Percentiles rank a stretch among this genome's conserved stretches.
Conservation (phyloP, 2,888 invertebrate genomes). For the Caenorhabditis sp. region DNA sequence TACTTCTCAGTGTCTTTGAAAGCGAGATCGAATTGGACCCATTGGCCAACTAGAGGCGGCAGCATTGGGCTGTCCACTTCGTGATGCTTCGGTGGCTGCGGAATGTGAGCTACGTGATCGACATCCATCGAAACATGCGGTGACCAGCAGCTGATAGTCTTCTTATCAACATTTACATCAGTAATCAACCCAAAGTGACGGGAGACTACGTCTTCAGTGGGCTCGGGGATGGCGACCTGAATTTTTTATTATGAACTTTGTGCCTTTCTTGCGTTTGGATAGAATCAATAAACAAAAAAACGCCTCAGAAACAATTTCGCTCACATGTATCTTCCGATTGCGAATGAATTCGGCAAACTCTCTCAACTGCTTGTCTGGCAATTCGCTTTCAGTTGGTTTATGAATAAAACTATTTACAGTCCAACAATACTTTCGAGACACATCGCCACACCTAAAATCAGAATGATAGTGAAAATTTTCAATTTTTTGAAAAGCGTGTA, state of each 20-base stretch:
- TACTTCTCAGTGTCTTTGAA: neutral
- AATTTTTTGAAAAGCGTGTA: no score
- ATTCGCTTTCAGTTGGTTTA: neutral
- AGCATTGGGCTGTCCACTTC: conserved; percentile 25
- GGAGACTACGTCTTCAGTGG: conserved; percentile 1
- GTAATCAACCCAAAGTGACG: conserved; percentile 34
- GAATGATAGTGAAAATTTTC: no score
- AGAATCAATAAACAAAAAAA: no score
- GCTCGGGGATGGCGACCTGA: neutral
- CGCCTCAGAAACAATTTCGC: neutral
- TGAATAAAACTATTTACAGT: conserved; percentile 7
- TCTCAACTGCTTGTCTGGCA: neutral
- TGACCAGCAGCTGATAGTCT: conserved; percentile 16
- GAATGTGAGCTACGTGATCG: conserved; percentile 25
- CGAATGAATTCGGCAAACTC: conserved; percentile 1
- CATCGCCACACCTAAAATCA: conserved; percentile 13
- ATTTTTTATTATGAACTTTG: no score
- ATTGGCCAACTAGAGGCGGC: conserved; percentile 28
- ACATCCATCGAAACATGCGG: conserved; percentile 8
- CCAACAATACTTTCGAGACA: conserved; percentile 7
- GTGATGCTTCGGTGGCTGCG: conserved; percentile 20
- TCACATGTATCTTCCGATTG: neutral
- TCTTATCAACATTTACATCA: conserved; percentile 3
- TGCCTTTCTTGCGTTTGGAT: no score
- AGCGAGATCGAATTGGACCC: conserved; percentile 38